Evolutionary conservation across 2,797 vertebrate species (phyloP).

Genomic region (Brotula barbata): DNA sequence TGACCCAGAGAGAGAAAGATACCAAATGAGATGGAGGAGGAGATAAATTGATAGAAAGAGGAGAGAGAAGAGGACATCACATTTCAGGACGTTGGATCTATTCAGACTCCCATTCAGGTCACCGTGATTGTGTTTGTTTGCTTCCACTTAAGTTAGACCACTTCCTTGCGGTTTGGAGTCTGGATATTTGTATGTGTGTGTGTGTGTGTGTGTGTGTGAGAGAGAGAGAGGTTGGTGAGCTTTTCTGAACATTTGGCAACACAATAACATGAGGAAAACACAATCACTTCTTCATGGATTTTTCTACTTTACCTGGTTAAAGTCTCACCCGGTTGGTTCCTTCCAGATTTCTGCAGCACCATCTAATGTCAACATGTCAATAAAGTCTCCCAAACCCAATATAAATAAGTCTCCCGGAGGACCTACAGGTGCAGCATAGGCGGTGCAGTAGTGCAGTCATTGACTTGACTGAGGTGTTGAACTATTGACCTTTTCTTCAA

Average conservation of each 20-base stretch:
- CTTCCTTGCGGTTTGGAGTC: conserved; percentile 31
- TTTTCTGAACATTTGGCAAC: neutral
- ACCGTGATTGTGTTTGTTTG: conserved; percentile 57
- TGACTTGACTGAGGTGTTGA: conserved; percentile 52
- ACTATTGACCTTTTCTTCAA: conserved; percentile 46
- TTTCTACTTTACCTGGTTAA: conserved; percentile 18
- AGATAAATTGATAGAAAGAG: conserved; percentile 55
- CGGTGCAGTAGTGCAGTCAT: conserved; percentile 38
- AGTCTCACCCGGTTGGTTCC: conserved; percentile 11
- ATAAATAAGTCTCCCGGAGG: conserved; percentile 24
- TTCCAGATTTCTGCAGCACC: conserved; percentile 32
- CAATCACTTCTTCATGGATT: conserved; percentile 26
- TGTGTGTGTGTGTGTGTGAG: no score
- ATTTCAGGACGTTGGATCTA: conserved; percentile 41
- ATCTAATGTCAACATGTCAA: conserved; percentile 43
- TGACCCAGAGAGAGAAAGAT: conserved; percentile 45
- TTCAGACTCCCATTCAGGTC: conserved; percentile 52
- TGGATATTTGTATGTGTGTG: neutral
- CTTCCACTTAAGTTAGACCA: conserved; percentile 39
- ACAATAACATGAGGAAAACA: conserved; percentile 33
- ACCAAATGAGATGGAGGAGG: conserved; percentile 38
- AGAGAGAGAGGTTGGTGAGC: no score
- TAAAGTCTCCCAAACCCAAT: conserved; percentile 51
- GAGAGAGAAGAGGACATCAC: conserved; percentile 30
- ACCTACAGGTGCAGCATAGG: conserved; percentile 14